Evolutionary conservation across 2,797 vertebrate species (phyloP).

Genomic region (Stomatorhinus walkeri): DNA sequence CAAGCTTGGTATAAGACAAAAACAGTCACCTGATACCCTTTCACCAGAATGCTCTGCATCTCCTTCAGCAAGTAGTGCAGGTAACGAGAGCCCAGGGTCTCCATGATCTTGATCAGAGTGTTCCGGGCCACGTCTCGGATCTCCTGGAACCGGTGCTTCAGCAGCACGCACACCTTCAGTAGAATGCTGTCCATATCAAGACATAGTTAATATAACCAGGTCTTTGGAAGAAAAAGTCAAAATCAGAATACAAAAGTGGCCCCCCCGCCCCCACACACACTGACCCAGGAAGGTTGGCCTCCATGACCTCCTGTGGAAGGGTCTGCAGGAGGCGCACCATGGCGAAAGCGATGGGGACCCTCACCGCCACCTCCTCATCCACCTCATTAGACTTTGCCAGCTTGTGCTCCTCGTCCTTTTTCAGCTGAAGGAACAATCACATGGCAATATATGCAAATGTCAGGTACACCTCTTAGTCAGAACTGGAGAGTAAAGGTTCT

Average conservation of each 20-base stretch:
- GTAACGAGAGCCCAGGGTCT: constrained; percentile 76
- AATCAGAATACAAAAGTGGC: neutral
- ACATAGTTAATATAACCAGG: neutral
- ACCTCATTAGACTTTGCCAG: constrained; percentile 79
- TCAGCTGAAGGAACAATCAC: constrained; percentile 58
- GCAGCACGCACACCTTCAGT: constrained; percentile 81
- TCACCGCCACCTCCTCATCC: constrained; percentile 83
- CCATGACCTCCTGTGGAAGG: constrained; percentile 80
- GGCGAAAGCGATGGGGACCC: constrained; percentile 86
- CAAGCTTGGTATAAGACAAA: neutral
- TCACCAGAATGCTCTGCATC: constrained; percentile 76
- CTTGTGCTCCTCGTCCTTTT: constrained; percentile 91
- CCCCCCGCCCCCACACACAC: neutral
- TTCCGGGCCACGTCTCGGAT: constrained; percentile 82
- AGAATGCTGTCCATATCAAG: constrained; percentile 68
- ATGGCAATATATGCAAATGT: neutral
- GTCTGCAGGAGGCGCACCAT: constrained; percentile 93
- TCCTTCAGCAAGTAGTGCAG: constrained; percentile 85
- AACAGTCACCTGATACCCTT: constrained; percentile 84
- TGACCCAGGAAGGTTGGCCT: constrained; percentile 84
- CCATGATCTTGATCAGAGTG: constrained; percentile 83
- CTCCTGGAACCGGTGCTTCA: constrained; percentile 91
- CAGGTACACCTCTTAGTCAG: neutral
- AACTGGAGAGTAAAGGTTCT: neutral
- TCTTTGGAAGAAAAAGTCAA: neutral